These are phyloP conservation scores for Napeogenes inachia DNA, from an alignment of 2,888 invertebrate species.

Conservation along the genomic window DNA sequence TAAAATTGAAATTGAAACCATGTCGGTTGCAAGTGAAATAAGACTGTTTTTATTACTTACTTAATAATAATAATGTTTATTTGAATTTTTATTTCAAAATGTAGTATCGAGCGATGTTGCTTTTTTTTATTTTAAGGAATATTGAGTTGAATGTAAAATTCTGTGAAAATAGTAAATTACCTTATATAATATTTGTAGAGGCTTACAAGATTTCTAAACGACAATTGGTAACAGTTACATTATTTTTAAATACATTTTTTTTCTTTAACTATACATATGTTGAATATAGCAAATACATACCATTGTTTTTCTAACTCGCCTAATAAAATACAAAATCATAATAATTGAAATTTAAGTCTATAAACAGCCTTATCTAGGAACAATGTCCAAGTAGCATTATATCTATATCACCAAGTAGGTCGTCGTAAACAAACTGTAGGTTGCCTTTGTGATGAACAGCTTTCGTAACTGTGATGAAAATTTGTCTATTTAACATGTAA, in stretches of 20 bases:
- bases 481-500: not conserved
- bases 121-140: too few species aligned
- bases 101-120: too few species aligned
- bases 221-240: too few species aligned
- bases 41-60: not conserved
- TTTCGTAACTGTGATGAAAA: constrained; percentile 1
- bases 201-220: too few species aligned
- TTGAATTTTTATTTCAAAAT: not conserved
- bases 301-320: too few species aligned
- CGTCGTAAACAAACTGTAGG: not conserved
- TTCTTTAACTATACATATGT: too few species aligned
- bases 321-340: too few species aligned
- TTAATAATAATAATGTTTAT: constrained; percentile 5
- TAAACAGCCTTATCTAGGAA: constrained; percentile 2
- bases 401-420: not conserved
- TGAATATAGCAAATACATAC: too few species aligned
- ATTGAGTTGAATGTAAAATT: too few species aligned
- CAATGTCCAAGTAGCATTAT: not conserved
- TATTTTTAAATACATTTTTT: too few species aligned
- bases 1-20: constrained; percentile 1
- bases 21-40: not conserved
- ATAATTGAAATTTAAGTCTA: not conserved
- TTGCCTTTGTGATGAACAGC: not conserved
- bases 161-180: too few species aligned
- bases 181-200: too few species aligned